A percentile compares a stretch with the other conserved stretches of the same genome.
phyloP scores from a whole-genome alignment of 2,797 vertebrate species.

The Ficedula albicollis region DNA sequence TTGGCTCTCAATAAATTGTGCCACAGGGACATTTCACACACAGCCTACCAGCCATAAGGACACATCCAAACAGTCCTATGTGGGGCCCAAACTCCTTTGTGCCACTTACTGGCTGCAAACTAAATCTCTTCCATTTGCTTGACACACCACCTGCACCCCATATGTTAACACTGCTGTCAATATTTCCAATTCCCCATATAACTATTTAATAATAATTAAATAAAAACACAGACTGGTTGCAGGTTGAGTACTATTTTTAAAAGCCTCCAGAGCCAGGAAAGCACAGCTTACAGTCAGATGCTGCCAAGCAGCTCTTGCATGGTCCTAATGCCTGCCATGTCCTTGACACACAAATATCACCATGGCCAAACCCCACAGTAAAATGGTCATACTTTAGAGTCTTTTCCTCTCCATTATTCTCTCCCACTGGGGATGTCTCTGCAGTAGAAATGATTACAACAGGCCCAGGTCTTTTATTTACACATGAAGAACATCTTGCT shows the following conservation, averaged over 20 bases:
- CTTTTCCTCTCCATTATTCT: background rate
- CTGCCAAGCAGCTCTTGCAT: background rate
- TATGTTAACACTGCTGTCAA: constrained; percentile 62
- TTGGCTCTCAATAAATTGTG: background rate
- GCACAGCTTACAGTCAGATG: constrained; percentile 30
- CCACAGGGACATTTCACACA: background rate
- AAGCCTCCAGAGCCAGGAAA: constrained; percentile 44
- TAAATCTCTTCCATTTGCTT: constrained; percentile 24
- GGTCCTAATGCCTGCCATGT: constrained; percentile 20
- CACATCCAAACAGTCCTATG: background rate
- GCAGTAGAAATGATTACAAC: background rate
- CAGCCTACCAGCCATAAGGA: constrained; percentile 5
- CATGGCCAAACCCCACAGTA: background rate
- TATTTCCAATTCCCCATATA: constrained; percentile 57
- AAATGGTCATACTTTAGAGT: background rate
- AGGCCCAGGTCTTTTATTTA: background rate
- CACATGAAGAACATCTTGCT: background rate
- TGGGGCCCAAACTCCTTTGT: constrained; percentile 22
- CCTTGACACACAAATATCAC: background rate
- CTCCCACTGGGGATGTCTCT: background rate
- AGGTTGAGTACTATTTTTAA: constrained; percentile 51
- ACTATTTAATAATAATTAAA: constrained; percentile 71
- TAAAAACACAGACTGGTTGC: constrained; percentile 56
- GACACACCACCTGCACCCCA: constrained; percentile 62
- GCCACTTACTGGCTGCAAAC: constrained; percentile 47